Evolutionary conservation across 2,797 vertebrate species (phyloP).

Genomic region (Glossophaga mutica): DNA sequence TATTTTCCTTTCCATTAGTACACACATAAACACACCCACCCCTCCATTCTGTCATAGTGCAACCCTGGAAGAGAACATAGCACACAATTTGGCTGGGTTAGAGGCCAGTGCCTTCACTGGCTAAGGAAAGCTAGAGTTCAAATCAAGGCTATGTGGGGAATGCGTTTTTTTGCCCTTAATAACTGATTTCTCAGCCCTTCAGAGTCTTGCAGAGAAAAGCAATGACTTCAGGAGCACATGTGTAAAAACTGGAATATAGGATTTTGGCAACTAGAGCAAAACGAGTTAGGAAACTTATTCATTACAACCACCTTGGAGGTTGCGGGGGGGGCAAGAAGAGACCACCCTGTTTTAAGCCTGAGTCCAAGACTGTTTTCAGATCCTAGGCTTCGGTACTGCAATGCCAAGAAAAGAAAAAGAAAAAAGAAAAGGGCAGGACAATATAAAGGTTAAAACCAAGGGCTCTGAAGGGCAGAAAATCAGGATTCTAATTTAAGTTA

Average conservation of each 20-base stretch:
- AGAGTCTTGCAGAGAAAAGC: background rate
- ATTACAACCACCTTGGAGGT: background rate
- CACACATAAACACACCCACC: background rate
- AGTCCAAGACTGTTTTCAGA: background rate
- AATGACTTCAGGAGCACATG: background rate
- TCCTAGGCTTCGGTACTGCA: background rate
- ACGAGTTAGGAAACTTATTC: background rate
- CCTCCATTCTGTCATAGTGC: background rate
- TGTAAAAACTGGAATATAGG: background rate
- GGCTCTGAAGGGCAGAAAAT: background rate
- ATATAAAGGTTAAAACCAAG: conserved; percentile 31
- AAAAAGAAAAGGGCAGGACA: background rate
- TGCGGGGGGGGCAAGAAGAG: background rate
- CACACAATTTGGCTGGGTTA: background rate
- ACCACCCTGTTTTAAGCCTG: background rate
- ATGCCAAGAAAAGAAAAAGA: background rate
- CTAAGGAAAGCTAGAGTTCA: background rate
- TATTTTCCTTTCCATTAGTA: background rate
- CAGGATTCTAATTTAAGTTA: background rate
- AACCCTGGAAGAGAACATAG: background rate
- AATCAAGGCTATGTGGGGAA: background rate
- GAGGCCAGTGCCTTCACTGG: background rate
- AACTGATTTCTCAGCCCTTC: background rate
- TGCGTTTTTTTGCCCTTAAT: background rate
- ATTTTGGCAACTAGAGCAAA: background rate